Conservation (phyloP, 2,888 invertebrate genomes). For the Brachylomia viminalis region DNA sequence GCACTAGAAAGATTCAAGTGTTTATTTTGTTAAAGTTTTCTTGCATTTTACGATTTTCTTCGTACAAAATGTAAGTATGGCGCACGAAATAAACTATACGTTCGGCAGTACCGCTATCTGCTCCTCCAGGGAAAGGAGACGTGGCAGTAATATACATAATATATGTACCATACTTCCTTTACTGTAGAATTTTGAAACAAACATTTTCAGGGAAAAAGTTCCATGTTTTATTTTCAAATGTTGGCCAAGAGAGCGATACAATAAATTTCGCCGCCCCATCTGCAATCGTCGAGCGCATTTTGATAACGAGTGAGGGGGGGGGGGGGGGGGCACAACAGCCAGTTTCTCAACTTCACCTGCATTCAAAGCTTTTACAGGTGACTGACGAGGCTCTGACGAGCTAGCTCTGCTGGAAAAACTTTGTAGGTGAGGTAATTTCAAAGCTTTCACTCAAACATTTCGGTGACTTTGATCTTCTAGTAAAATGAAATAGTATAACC, state of each 20-base stretch:
- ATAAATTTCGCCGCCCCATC: constrained; percentile 56
- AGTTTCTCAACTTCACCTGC: constrained; percentile 45
- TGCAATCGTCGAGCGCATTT: constrained; percentile 57
- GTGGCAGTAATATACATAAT: constrained; percentile 43
- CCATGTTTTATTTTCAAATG: constrained; percentile 57
- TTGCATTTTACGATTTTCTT: constrained; percentile 33
- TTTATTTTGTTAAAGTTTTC: constrained; percentile 42
- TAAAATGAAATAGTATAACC: background rate
- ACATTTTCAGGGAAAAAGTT: constrained; percentile 46
- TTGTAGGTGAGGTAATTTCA: constrained; percentile 6
- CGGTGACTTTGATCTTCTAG: background rate
- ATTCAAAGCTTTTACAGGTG: constrained; percentile 46
- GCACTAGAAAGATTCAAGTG: constrained; percentile 19
- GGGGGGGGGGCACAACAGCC: background rate
- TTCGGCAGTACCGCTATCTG: constrained; percentile 19
- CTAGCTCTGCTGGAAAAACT: constrained; percentile 17
- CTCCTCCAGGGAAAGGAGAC: constrained; percentile 28
- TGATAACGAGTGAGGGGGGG: constrained; percentile 42
- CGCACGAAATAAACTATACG: constrained; percentile 33
- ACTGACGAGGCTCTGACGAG: constrained; percentile 49
- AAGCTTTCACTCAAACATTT: constrained; percentile 10
- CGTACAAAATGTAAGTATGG: constrained; percentile 22
- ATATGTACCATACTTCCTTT: constrained; percentile 29
- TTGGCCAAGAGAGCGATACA: constrained; percentile 54
- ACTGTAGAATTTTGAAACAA: constrained; percentile 32